Evolutionary conservation across 2,797 vertebrate species (phyloP), one percentile per base, ranked within the genome.

Genomic region (Chromis chromis): DNA sequence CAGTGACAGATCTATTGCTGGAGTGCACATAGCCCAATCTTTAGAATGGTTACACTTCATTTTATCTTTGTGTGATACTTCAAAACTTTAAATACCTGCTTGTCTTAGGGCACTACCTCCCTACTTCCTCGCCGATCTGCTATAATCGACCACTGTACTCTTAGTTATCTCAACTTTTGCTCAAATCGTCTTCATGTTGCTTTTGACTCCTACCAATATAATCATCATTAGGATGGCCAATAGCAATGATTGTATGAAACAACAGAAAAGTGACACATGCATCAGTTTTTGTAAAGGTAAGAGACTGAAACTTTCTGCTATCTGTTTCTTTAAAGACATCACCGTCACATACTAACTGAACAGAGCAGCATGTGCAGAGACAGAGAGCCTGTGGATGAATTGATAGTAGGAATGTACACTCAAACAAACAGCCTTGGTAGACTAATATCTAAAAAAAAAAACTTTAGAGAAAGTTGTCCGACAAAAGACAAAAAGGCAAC

Each of bases 241-340:
- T 21, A 22, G 67, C n/a, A 65, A 79, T 62, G 86, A 86, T 86
- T 86, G 85, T 74, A 65, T 77, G 70, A 22, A 74, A 84, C 27
- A 31, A 58, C 65, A 65, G 79, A 81, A 89, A 90, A 83, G 83
- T 86, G 89, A 86, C 86, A 88, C 78, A 91, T 91, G 83, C 85
- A 81, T 88, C 42, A n/a, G 40, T 10, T 73, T 86, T 78, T 53
- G 27, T 55, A 64, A 60, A 81, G 53, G 21, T 60, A 14, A 53
- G 59, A 63, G 12, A 55, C 40, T 58, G 50, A 62, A 16, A 58
- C 40, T 58, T 50, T 67, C 57, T 83, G 68, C 65, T 58, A 52
- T 49, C 69, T 61, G 48, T 53, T 59, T 77, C 53, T 63, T 42
- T 31, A 11, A 28, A 76, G 65, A 74, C 36, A 52, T 46, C 21